Conservation (phyloP, 2,888 invertebrate species). For the Drosophila mayaguana region DNA sequence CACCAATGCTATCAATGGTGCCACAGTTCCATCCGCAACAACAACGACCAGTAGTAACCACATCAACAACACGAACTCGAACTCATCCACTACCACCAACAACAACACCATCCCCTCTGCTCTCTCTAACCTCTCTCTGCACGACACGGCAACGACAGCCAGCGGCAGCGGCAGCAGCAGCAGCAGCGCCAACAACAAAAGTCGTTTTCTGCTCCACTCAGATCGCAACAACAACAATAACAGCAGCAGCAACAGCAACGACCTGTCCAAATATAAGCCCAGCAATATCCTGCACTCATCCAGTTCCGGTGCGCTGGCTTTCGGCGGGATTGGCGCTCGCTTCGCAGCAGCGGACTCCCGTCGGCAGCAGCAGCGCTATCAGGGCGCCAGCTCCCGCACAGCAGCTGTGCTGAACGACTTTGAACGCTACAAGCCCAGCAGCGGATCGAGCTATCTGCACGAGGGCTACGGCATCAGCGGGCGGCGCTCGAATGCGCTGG, state of each 20-base stretch:
- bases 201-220: conserved; percentile 75
- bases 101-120: conserved; percentile 60
- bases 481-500: conserved; percentile 67
- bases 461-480: conserved; percentile 72
- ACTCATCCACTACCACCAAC: conserved; percentile 20
- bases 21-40: conserved; percentile 32
- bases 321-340: conserved; percentile 83
- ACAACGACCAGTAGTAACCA: conserved; percentile 22
- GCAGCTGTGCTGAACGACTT: conserved; percentile 77
- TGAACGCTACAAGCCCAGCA: conserved; percentile 68
- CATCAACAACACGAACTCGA: conserved; percentile 44
- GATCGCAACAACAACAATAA: conserved; percentile 80
- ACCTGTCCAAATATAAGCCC: conserved; percentile 81
- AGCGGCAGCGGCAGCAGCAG: conserved; percentile 73
- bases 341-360: conserved; percentile 72
- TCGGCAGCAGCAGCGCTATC: conserved; percentile 70
- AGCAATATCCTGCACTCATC: conserved; percentile 80
- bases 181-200: conserved; percentile 81
- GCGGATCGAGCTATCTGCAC: conserved; percentile 66
- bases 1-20: conserved; percentile 75
- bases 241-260: conserved; percentile 51
- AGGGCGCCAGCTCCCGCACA: conserved; percentile 71
- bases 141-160: conserved; percentile 57
- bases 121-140: conserved; percentile 73
- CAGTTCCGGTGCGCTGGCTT: conserved; percentile 82